Evolutionary conservation across 1,140 invertebrate genomes (phyloP), one percentile per base, ranked within the genome.

Genomic region (Drosophila parvula): DNA sequence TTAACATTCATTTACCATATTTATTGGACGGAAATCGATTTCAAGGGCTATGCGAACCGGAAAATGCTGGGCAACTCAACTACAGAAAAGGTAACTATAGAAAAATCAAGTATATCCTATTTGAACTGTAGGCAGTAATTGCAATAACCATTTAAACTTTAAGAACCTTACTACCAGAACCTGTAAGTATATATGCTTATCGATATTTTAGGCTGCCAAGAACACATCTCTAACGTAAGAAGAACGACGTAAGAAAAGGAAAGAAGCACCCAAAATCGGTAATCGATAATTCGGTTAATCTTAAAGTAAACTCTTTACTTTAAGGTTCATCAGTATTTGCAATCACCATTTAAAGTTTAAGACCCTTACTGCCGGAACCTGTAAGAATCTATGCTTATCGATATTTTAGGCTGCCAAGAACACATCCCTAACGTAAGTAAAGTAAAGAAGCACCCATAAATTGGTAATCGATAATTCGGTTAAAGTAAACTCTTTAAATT

Each of bases 1-100:
- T 63, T 63, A 60, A 32, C 18, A 41, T 32, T 59, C 53, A 32
- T 5, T 43, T 63, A 61, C 28, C 28, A 30, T 41, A 32, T 60
- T 32, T 61, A 27, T 60, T 5, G 28, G 0, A 41, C 27, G 56
- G 56, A 61, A 63, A 63, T 57, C 16, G 28, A 32, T 48, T 58
- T 18, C 0, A 45, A 44, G 27, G 27, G 27, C 3, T 5, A 4
- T 1, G 10, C 6, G 18, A 22, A 5, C 7, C 11, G 5, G 7
- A 28, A 44, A 12, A 10, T 16, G 1, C 3, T 30, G 16, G 8
- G 3, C n/a, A 32, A 36, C n/a, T n/a, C 16, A 28, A 30, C 32
- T 30, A 43, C 2, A 40, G 14, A 38, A 27, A 14, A n/a, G n/a
- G 12, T 38, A 27, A 38, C 18, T 53, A 34, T 4, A 38, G 14